Evolutionary conservation across 1,140 invertebrate genomes (phyloP).

Genomic region (Drosophila pallidifrons): DNA sequence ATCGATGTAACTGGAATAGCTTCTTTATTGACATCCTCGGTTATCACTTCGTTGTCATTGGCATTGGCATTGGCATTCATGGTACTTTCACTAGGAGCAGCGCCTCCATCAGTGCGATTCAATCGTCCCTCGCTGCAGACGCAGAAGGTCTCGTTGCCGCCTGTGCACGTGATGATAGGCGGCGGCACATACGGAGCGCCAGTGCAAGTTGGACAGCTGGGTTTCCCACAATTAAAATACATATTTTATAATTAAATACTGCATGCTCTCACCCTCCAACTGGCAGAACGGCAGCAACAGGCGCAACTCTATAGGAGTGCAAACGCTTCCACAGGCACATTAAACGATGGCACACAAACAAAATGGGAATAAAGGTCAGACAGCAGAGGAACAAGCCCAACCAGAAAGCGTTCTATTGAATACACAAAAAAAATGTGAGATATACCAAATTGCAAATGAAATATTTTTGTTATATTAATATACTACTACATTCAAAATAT

Average conservation of each 20-base stretch:
- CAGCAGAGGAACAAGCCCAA: slow-evolving; percentile 5
- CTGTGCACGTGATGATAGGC: slow-evolving; percentile 26
- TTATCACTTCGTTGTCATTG: not conserved
- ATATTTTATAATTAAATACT: not conserved
- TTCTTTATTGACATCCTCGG: not conserved
- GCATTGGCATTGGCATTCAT: not conserved
- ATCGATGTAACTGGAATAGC: not conserved
- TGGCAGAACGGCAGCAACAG: not conserved
- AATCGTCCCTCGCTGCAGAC: not conserved
- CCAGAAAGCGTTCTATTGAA: slow-evolving; percentile 33
- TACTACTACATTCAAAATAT: too few relatives aligned
- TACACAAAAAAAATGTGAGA: not conserved
- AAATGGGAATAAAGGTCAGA: slow-evolving; percentile 6
- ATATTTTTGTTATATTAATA: too few relatives aligned
- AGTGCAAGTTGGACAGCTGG: slow-evolving; percentile 29
- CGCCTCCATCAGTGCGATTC: slow-evolving; percentile 3
- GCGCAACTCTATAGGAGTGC: slow-evolving; percentile 1
- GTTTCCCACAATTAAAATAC: not conserved
- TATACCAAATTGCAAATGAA: too few relatives aligned
- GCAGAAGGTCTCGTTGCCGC: slow-evolving; percentile 18
- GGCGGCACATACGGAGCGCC: slow-evolving; percentile 20
- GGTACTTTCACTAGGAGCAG: not conserved
- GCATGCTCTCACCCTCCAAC: slow-evolving; percentile 6
- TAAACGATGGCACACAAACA: slow-evolving; percentile 24
- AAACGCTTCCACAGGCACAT: slow-evolving; percentile 38